Evolutionary conservation across 2,797 vertebrate species (phyloP).

Genomic region (Parambassis ranga): DNA sequence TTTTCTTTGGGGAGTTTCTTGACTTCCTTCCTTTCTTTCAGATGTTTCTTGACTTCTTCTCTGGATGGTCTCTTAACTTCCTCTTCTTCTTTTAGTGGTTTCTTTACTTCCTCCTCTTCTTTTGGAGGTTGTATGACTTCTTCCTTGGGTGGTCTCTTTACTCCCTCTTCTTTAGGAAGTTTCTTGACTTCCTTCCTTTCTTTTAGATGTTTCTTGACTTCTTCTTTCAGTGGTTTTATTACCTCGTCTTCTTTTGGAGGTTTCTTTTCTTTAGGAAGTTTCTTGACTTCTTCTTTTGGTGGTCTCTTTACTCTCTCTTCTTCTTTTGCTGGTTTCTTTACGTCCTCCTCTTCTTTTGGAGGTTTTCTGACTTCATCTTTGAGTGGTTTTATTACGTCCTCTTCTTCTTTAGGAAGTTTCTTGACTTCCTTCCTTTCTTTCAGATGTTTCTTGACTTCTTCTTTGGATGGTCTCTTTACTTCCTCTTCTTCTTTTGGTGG

Average conservation of each 20-base stretch:
- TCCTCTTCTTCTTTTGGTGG: not conserved
- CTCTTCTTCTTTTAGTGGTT: not conserved
- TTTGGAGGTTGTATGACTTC: not conserved
- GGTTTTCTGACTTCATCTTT: constrained; percentile 45
- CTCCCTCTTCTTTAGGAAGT: not conserved
- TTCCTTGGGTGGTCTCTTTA: not conserved
- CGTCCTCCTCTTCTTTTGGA: not conserved
- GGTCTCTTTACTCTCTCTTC: too few species aligned
- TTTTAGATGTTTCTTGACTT: not conserved
- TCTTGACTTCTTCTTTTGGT: not conserved
- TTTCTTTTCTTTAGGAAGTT: not conserved
- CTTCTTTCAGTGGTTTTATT: not conserved
- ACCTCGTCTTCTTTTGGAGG: not conserved
- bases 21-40: not conserved
- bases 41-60: not conserved
- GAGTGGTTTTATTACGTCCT: not conserved
- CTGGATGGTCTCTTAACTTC: too few species aligned
- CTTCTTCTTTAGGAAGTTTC: not conserved
- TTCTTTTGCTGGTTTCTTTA: not conserved
- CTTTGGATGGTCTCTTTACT: too few species aligned
- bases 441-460: not conserved
- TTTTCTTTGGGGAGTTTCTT: not conserved
- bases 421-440: not conserved
- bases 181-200: not conserved
- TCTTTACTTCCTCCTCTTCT: not conserved